Conservation (phyloP, 2,113 vertebrate genomes). For the Grus americana region DNA sequence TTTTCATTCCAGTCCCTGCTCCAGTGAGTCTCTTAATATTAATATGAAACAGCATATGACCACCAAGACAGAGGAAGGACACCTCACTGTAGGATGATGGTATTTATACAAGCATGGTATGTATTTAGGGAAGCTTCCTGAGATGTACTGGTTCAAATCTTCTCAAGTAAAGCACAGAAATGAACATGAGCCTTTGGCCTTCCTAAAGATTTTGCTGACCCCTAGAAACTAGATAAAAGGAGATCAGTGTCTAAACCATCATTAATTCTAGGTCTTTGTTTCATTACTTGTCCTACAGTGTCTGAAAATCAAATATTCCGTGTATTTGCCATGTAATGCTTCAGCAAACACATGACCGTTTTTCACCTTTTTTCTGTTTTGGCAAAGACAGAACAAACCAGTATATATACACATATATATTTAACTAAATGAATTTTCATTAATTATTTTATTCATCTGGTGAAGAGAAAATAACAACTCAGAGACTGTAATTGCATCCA, state of each 20-base stretch:
- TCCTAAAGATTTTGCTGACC: neutral
- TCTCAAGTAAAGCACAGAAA: neutral
- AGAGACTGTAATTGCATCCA: neutral
- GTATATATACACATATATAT: neutral
- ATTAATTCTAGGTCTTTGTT: neutral
- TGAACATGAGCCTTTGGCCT: neutral
- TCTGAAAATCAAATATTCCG: neutral
- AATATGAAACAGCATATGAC: neutral
- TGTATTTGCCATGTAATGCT: neutral
- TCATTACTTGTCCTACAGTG: neutral
- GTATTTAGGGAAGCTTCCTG: neutral
- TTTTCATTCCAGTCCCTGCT: neutral
- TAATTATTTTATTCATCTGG: neutral
- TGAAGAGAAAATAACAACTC: neutral
- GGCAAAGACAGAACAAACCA: neutral
- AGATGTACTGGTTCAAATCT: neutral
- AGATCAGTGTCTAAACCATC: neutral
- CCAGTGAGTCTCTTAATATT: neutral
- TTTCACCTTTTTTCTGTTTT: neutral
- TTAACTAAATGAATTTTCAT: neutral
- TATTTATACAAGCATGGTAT: neutral
- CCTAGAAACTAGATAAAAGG: neutral
- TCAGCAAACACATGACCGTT: neutral
- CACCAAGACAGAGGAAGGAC: neutral
- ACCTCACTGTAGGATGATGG: neutral